Base-by-base conservation (phyloP, 1,140 invertebrate species). In the Daktulosphaira vitifoliae region DNA sequence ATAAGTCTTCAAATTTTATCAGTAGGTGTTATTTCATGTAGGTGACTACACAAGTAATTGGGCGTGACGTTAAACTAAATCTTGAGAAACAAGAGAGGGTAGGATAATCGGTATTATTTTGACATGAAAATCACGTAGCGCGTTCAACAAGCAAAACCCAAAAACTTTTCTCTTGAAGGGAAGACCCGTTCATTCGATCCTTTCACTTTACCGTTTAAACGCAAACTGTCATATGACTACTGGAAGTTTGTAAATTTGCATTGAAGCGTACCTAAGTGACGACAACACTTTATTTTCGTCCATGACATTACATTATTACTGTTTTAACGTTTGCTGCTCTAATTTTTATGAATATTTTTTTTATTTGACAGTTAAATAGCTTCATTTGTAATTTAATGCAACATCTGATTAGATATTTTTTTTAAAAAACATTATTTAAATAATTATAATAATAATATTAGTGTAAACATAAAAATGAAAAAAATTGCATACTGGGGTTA, bases 41-140 rank as follows among this genome's bases (percentile, higher is more conserved):
- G 42, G 13, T 15, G 16, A 25, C 26, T 33, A 33, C 11, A 25
- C 18, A 23, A 25, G 56, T 48, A 62, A 62, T 62, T 62, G 44
- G n/a, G 29, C 18, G 56, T 62, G 42, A 62, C 56, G 29, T 62
- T 26, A 44, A 59, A 29, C 25, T 25, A 25, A 62, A 38, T 48
- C 8, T 48, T n/a, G 29, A 33, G 29, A 33, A 33, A 33, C 29
- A 33, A 6, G 5, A 33, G 5, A 33, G 29, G 29, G 26, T 1
- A 0, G 16, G 26, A 62, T 22, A 25, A 25, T 62, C 22, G 26
- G 56, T 5, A 22, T 48, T 62, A 62, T 62, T 62, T 62, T 46
- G 56, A 62, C 56, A 29, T 48, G 42, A 16, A 62, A 48, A 62
- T 62, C 56, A 62, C 56, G 56, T 59, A 59, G 38, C 13, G 23